These are phyloP conservation scores for Cynodonichthys magdalenae DNA, from an alignment of 2,797 vertebrate species.

Conservation along the genomic window DNA sequence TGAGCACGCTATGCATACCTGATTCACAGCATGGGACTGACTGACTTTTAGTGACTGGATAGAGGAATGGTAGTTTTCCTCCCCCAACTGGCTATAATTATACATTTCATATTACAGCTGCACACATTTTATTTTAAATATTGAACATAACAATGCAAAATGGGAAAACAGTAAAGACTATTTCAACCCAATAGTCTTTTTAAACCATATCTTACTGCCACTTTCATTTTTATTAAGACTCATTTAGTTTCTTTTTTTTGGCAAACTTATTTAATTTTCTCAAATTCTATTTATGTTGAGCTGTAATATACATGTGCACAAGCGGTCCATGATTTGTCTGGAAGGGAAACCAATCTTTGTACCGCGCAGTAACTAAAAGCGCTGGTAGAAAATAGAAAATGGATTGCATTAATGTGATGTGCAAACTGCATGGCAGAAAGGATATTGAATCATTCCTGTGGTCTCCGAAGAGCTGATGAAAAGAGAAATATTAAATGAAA, in stretches of 20 bases:
- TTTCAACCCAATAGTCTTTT: slow-evolving; percentile 29
- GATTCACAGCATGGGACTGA: slow-evolving; percentile 39
- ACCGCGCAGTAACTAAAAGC: slow-evolving; percentile 62
- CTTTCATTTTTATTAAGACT: slow-evolving; percentile 43
- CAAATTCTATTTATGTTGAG: slow-evolving; percentile 53
- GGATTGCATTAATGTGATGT: slow-evolving; percentile 66
- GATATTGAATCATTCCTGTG: slow-evolving; percentile 66
- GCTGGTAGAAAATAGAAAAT: slow-evolving; percentile 63
- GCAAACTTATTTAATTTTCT: slow-evolving; percentile 36
- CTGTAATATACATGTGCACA: slow-evolving; percentile 52
- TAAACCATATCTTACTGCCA: slow-evolving; percentile 44
- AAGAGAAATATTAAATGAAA: slow-evolving; percentile 39
- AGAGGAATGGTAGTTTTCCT: slow-evolving; percentile 29
- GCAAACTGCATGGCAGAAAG: slow-evolving; percentile 56
- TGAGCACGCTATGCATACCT: slow-evolving; percentile 29
- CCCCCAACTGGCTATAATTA: slow-evolving; percentile 19
- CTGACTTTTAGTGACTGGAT: no score
- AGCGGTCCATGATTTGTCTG: slow-evolving; percentile 40
- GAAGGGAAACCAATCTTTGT: slow-evolving; percentile 59
- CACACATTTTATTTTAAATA: slow-evolving; percentile 14
- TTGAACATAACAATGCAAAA: slow-evolving; percentile 26
- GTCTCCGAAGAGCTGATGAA: slow-evolving; percentile 34
- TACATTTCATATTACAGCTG: slow-evolving; percentile 9
- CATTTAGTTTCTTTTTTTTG: slow-evolving; percentile 23
- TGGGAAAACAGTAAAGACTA: slow-evolving; percentile 20